Conservation (phyloP, 1,140 invertebrate species). For the Matsumurasca onukii region DNA sequence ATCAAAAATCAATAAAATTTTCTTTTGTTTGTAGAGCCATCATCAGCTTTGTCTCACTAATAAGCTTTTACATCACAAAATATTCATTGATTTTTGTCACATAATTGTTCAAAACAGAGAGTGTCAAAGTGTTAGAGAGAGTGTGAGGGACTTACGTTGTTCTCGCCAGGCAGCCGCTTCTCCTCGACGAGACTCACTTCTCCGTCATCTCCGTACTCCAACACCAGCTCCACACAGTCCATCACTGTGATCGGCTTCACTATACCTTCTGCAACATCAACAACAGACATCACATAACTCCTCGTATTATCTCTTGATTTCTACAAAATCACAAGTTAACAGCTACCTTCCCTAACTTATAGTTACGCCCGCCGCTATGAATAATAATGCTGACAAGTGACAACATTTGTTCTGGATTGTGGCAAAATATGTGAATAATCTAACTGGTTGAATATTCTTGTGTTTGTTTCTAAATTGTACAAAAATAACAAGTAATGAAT, state of each 20-base stretch:
- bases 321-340: not conserved
- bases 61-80: too few species aligned
- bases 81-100: too few species aligned
- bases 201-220: constrained; percentile 68
- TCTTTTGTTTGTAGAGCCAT: too few species aligned
- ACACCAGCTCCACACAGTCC: constrained; percentile 80
- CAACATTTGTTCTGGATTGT: too few species aligned
- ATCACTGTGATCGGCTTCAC: constrained; percentile 68
- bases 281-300: too few species aligned
- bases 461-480: too few species aligned
- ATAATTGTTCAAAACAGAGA: too few species aligned
- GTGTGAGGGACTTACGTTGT: constrained; percentile 75
- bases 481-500: too few species aligned
- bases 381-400: not conserved
- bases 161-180: constrained; percentile 92
- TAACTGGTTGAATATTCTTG: too few species aligned
- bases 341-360: not conserved
- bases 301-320: not conserved
- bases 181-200: constrained; percentile 69
- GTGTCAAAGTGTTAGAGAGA: too few species aligned
- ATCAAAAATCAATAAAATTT: too few species aligned
- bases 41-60: too few species aligned
- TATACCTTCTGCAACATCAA: constrained; percentile 51
- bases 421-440: not conserved
- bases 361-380: not conserved